Conservation (phyloP, 2,888 invertebrate genomes). For the Nysson spinosus region DNA sequence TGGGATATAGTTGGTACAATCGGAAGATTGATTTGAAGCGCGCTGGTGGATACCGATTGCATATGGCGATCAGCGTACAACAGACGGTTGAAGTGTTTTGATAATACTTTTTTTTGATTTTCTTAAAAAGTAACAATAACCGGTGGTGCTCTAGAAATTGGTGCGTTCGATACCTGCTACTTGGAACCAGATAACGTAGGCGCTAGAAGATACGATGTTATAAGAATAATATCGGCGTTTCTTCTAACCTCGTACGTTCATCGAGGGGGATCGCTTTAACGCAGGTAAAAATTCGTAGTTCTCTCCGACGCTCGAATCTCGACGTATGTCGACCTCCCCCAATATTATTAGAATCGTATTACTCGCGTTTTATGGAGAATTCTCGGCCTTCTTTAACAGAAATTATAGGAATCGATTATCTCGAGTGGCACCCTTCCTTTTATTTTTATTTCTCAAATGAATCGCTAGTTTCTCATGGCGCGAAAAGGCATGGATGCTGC, state of each 20-base stretch:
- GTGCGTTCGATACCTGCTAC: conserved; percentile 1
- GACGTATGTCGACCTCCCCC: background rate
- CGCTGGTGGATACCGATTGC: conserved; percentile 46
- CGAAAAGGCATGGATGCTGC: conserved; percentile 35
- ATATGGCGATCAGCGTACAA: conserved; percentile 51
- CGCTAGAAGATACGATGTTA: conserved; percentile 14
- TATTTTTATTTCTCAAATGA: conserved; percentile 23
- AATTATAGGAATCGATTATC: conserved; percentile 20
- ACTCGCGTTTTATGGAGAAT: background rate
- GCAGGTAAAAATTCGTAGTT: conserved; percentile 24
- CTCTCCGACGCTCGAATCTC: background rate
- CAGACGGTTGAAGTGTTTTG: conserved; percentile 43
- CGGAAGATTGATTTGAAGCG: conserved; percentile 51
- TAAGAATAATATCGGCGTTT: conserved; percentile 45
- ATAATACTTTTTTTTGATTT: conserved; percentile 31
- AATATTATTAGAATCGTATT: background rate
- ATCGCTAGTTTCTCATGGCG: conserved; percentile 39
- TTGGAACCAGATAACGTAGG: conserved; percentile 12
- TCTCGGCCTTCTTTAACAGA: background rate
- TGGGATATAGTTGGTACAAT: background rate
- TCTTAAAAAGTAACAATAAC: conserved; percentile 9
- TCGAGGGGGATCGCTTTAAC: conserved; percentile 18
- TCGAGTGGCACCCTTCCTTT: conserved; percentile 20
- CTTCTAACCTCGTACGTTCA: conserved; percentile 47
- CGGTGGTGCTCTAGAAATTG: conserved; percentile 6